Evolutionary conservation across 2,113 vertebrate species (phyloP), one percentile per base, ranked within the genome.

Genomic region (Amazona guildingii): DNA sequence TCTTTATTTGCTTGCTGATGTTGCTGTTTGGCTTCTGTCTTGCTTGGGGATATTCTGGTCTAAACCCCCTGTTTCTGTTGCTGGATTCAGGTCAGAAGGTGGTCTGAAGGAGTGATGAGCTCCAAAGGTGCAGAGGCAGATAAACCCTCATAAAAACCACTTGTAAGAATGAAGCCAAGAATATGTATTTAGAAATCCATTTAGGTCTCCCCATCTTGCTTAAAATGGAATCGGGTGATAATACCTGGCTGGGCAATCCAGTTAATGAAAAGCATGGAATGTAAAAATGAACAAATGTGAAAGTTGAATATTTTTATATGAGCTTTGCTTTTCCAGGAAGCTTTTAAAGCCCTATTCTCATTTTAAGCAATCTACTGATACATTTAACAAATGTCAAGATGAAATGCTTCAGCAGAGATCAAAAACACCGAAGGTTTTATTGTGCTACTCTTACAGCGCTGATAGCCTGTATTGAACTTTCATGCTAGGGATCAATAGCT

Each of bases 351-450:
- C 69, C 66, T 28, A 3, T 87, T 91, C 92, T 97, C 94, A 91
- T 96, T 96, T 94, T 83, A 94, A 97, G 94, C 93, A 93, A 95
- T 96, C 94, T 91, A 46, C 43, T 48, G 94, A 94, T 97, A 76
- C 81, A 79, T 96, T 97, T 94, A 94, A 96, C 92, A 97, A 97
- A 97, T 96, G 97, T 95, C 97, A 97, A 85, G 96, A 97, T 92
- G 96, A 97, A 97, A 96, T 90, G 96, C 97, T 97, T 96, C 91
- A 69, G 87, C 91, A 73, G 97, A 97, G 92, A 97, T 97, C 90
- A 96, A 89, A 96, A 90, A 90, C 86, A 90, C 48, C 0, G 5
- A 48, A 44, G 67, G 73, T 95, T 95, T 96, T 95, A 97, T 97
- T 97, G 94, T 97, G 25, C 86, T 77, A 25, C 83, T 94, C 94